Evolutionary conservation across 2,113 vertebrate species (phyloP).

Genomic region (Heteronetta atricapilla): DNA sequence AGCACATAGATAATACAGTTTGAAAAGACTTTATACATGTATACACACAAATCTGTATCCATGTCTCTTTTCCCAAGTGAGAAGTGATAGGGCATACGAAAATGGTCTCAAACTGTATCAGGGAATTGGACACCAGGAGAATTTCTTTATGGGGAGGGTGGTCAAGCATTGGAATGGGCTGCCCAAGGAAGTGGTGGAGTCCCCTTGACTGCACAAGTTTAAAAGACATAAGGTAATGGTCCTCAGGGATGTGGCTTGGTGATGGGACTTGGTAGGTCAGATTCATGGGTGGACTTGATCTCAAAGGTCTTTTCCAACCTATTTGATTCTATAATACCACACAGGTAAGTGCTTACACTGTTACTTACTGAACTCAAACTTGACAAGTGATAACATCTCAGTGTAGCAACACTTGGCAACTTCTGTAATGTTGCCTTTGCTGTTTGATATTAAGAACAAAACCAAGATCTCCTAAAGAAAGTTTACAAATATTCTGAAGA

Average conservation of each 20-base stretch:
- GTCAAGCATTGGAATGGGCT: neutral
- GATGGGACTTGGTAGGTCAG: neutral
- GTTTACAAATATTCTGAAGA: neutral
- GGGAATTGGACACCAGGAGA: neutral
- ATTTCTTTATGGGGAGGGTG: neutral
- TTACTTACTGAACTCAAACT: neutral
- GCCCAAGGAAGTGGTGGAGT: neutral
- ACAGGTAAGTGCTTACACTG: neutral
- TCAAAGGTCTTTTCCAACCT: neutral
- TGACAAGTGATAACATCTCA: neutral
- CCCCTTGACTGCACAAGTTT: neutral
- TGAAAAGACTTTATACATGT: neutral
- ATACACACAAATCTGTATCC: neutral
- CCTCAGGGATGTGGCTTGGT: neutral
- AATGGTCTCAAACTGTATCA: neutral
- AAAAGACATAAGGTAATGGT: neutral
- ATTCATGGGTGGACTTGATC: neutral
- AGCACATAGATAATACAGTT: fast-evolving
- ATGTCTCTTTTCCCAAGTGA: neutral
- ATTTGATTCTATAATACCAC: neutral
- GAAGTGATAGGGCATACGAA: neutral
- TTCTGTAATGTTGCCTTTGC: neutral
- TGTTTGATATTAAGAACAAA: neutral
- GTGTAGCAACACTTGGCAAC: neutral
- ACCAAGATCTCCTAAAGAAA: neutral